Conservation (phyloP, 1,140 invertebrate genomes). For the Bombus pascuorum region DNA sequence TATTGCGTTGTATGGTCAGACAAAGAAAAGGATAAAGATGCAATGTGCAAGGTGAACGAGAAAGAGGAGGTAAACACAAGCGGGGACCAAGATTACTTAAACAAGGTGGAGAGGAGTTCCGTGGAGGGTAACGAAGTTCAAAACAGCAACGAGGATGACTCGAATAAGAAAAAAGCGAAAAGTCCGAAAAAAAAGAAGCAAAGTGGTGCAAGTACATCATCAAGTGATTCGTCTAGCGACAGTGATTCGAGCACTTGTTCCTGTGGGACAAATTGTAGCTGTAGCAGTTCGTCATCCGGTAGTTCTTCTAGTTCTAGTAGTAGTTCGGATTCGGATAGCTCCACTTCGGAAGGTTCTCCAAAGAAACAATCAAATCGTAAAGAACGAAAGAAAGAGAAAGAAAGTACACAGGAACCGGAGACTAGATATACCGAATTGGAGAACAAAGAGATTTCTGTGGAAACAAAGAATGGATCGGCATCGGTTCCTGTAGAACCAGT, state of each 20-base stretch:
- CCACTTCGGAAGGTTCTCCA: slow-evolving; percentile 82
- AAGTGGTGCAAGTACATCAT: slow-evolving; percentile 82
- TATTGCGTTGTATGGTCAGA: slow-evolving; percentile 81
- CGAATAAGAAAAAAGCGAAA: slow-evolving; percentile 75
- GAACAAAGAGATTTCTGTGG: slow-evolving; percentile 65
- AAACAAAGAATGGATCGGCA: slow-evolving; percentile 52
- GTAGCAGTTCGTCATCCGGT: slow-evolving; percentile 85
- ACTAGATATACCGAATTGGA: slow-evolving; percentile 61
- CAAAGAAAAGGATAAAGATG: slow-evolving; percentile 53
- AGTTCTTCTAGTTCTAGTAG: slow-evolving; percentile 86
- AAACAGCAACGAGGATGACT: slow-evolving; percentile 30
- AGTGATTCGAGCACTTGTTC: slow-evolving; percentile 89
- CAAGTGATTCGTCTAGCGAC: slow-evolving; percentile 89
- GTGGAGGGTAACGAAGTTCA: slow-evolving; percentile 21
- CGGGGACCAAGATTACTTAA: slow-evolving; percentile 27
- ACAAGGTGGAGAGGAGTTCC: slow-evolving; percentile 41
- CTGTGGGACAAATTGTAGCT: slow-evolving; percentile 91
- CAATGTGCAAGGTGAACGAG: slow-evolving; percentile 37
- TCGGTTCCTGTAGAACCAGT: slow-evolving; percentile 18
- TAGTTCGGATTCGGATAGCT: slow-evolving; percentile 88
- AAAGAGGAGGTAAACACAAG: background rate
- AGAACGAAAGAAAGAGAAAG: slow-evolving; percentile 76
- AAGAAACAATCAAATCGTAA: slow-evolving; percentile 77
- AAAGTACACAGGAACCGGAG: slow-evolving; percentile 58
- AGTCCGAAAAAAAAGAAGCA: slow-evolving; percentile 79